phyloP scores from a whole-genome alignment of 2,888 invertebrate genomes.

The Synanthedon vespiformis region DNA sequence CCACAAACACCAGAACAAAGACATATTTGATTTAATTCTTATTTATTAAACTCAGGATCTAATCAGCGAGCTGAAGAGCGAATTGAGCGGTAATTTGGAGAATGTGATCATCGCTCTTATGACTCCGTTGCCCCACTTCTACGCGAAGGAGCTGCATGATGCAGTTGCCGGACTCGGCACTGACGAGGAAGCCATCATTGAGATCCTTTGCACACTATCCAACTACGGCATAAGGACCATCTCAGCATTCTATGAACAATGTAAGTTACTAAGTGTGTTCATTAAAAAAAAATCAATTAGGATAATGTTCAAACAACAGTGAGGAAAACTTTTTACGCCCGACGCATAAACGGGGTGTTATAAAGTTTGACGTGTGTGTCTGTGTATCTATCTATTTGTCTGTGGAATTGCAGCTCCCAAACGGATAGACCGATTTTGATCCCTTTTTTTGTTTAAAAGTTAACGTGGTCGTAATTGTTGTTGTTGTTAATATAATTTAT shows the following conservation, averaged over 20 bases:
- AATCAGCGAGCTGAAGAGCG: slow-evolving; percentile 87
- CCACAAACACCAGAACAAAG: too few species aligned
- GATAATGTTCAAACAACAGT: not conserved
- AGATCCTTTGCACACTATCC: slow-evolving; percentile 91
- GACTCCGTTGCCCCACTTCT: slow-evolving; percentile 90
- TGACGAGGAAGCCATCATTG: slow-evolving; percentile 90
- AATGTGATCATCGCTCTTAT: slow-evolving; percentile 90
- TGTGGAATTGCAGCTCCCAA: too few species aligned
- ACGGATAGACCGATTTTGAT: too few species aligned
- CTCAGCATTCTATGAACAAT: slow-evolving; percentile 83
- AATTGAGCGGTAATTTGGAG: slow-evolving; percentile 90
- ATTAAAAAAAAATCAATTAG: not conserved
- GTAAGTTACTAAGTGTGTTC: slow-evolving; percentile 59
- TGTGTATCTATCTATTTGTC: too few species aligned
- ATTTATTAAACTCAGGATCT: slow-evolving; percentile 66
- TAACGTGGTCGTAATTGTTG: too few species aligned
- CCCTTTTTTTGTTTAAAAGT: too few species aligned
- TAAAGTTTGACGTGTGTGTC: too few species aligned
- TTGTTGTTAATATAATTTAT: too few species aligned
- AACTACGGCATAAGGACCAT: slow-evolving; percentile 91
- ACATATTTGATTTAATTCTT: not conserved
- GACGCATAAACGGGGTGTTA: too few species aligned
- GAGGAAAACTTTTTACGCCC: too few species aligned
- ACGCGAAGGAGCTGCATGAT: slow-evolving; percentile 89
- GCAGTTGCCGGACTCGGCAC: slow-evolving; percentile 90